Evolutionary conservation across 1,140 invertebrate species (phyloP).

Genomic region (Panonychus citri): DNA sequence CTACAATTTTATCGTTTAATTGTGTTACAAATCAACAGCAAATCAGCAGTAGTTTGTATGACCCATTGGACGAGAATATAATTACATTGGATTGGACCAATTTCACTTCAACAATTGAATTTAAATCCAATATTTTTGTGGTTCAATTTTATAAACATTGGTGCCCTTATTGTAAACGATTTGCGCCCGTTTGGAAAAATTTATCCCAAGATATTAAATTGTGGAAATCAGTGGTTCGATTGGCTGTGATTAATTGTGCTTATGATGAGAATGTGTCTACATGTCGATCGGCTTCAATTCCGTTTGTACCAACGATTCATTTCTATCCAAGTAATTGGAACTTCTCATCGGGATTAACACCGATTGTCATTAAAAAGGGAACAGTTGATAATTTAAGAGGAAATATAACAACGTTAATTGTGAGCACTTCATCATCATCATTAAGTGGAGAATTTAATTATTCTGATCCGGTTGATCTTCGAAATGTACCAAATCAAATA

Average conservation of each 20-base stretch:
- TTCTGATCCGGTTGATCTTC: no score
- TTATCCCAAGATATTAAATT: constrained; percentile 35
- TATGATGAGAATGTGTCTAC: constrained; percentile 30
- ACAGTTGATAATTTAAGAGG: no score
- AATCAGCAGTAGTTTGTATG: neutral
- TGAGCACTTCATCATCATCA: no score
- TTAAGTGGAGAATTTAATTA: no score
- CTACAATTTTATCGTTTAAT: no score
- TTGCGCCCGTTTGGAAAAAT: constrained; percentile 49
- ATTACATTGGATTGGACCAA: neutral
- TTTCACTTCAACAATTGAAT: neutral
- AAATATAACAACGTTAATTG: no score
- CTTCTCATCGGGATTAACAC: no score
- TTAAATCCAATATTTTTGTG: neutral
- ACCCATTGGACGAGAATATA: neutral
- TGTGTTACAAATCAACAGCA: no score
- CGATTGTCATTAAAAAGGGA: no score
- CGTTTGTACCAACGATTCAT: no score
- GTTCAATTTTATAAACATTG: constrained; percentile 44
- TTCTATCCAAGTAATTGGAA: no score
- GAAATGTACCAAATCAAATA: no score
- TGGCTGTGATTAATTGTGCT: constrained; percentile 24
- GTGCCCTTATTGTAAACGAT: constrained; percentile 62
- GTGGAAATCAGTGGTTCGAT: constrained; percentile 31
- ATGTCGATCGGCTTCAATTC: constrained; percentile 30